Evolutionary conservation across 2,888 invertebrate genomes (phyloP), one percentile per base, ranked within the genome.

Genomic region (Papilio protenor): DNA sequence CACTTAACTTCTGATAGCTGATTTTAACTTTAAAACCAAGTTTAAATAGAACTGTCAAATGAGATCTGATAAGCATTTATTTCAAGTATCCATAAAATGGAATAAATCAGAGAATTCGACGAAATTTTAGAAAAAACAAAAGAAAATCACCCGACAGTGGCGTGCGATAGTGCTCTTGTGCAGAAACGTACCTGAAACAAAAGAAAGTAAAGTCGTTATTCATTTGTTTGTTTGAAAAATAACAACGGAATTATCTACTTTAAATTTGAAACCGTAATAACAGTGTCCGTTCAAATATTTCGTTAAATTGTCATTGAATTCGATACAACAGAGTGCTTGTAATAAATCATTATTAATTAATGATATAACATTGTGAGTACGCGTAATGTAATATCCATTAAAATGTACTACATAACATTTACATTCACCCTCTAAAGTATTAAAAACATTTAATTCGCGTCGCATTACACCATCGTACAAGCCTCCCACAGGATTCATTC

Each of bases 361-460:
- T 59, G 11, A 2, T 57, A 57, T 12, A 57, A 4, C n/a, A 21
- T 10, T 57, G 21, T 23, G 23, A 59, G 23, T 12, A 59, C 33
- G 3, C 18, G 33, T 23, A 18, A 27, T 14, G 27, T 23, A 11
- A 71, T 27, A 33, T 16, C 5, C 47, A 1, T 45, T 40, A 5
- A n/a, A 45, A 47, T 23, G 33, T 64, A 16, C 12, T 10, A 21
- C 47, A 23, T 23, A 23, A 40, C 21, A 66, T 66, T 55, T 66
- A 27, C 59, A 57, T 21, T 12, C n/a, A 49, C 76, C 33, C 59
- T 52, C 72, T 64, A 66, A 73, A 73, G 18, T 64, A 75, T 75
- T 75, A 55, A 75, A 47, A 72, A 78, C 75, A 75, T 78, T 72
- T 75, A 78, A 78, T 71, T 75, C n/a, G 23, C 70, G 33, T 66